Conservation (phyloP, 1,140 invertebrate species). For the Saxidomus purpurata region DNA sequence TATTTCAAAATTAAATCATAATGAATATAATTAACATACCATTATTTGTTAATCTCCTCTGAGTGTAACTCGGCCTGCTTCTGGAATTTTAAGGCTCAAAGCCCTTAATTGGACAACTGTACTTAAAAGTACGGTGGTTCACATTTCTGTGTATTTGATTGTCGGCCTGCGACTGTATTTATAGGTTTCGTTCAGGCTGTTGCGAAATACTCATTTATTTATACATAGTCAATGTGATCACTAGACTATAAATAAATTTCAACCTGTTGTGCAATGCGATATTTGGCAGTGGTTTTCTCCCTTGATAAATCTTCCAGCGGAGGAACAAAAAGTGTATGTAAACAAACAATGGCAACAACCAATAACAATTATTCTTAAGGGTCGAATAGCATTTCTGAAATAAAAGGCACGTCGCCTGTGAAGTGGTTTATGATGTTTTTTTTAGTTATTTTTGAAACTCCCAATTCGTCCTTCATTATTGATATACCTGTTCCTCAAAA, state of each 20-base stretch:
- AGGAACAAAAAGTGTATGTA: neutral
- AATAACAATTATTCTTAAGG: no score
- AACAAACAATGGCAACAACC: neutral
- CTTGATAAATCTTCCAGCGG: neutral
- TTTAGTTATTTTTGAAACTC: no score
- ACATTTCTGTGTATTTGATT: slow-evolving; percentile 35
- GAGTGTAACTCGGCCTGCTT: slow-evolving; percentile 39
- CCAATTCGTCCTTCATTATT: no score
- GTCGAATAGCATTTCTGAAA: no score
- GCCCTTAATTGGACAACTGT: neutral
- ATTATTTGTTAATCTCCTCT: slow-evolving; percentile 37
- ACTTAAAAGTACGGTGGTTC: neutral
- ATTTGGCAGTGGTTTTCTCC: neutral
- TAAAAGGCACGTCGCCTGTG: no score
- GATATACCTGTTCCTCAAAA: no score
- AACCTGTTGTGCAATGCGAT: slow-evolving; percentile 28
- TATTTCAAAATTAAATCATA: neutral
- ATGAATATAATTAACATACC: neutral
- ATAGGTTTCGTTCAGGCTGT: neutral
- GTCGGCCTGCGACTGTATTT: neutral
- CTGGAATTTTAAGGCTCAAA: neutral
- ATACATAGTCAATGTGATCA: neutral
- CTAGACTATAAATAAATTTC: neutral
- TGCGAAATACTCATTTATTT: slow-evolving; percentile 17
- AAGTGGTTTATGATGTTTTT: no score